These are phyloP conservation scores for Saguinus midas DNA, from an alignment of 2,113 vertebrate species.

Conservation along the genomic window DNA sequence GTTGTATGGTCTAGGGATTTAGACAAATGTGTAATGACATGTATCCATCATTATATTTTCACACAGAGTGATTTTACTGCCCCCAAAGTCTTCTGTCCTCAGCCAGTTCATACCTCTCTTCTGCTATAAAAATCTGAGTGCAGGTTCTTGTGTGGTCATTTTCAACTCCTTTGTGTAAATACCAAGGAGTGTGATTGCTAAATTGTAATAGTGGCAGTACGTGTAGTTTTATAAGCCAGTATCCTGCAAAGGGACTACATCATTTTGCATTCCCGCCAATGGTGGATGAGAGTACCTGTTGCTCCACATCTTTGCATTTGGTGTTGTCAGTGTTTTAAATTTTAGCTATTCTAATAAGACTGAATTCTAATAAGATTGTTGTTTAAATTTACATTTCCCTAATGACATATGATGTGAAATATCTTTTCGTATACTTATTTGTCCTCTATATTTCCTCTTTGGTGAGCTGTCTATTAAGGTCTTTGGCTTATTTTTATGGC, in stretches of 20 bases:
- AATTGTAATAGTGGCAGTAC: background rate
- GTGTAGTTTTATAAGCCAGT: background rate
- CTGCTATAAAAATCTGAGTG: background rate
- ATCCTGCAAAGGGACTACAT: too few relatives aligned
- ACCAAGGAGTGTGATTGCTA: too few relatives aligned
- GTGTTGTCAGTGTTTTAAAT: background rate
- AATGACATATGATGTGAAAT: background rate
- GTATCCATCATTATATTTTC: background rate
- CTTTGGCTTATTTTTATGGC: background rate
- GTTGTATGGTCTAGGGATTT: background rate
- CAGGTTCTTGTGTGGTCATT: background rate
- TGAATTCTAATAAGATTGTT: background rate
- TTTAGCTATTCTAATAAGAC: background rate
- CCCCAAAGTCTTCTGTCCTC: background rate
- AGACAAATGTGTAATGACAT: background rate
- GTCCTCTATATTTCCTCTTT: background rate
- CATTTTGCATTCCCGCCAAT: background rate
- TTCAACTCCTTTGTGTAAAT: background rate
- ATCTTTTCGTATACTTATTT: background rate
- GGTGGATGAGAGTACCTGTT: background rate
- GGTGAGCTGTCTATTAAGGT: background rate
- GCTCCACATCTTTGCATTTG: background rate
- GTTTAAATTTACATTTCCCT: background rate
- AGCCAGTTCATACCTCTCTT: background rate
- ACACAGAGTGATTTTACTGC: background rate